Conservation (phyloP, 1,140 invertebrate species). For the Caenorhabditis tropicalis region DNA sequence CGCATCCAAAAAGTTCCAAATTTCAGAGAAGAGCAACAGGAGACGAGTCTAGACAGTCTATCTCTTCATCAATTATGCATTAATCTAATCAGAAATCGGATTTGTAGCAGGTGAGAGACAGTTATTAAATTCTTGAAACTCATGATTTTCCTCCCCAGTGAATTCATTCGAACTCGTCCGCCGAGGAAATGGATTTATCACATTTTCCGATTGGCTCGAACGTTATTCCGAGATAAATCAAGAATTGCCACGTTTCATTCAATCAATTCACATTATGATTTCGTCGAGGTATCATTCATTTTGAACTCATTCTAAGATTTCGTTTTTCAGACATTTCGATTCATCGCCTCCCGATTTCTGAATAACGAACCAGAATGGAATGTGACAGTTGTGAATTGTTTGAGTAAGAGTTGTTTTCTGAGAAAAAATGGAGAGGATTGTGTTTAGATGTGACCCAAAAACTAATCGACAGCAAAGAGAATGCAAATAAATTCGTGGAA, state of each 20-base stretch:
- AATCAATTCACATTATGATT: not conserved
- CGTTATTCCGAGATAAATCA: not conserved
- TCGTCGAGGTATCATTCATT: not conserved
- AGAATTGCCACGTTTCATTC: conserved; percentile 20
- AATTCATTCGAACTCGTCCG: conserved; percentile 5
- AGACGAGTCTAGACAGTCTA: conserved; percentile 12
- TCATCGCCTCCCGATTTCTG: conserved; percentile 6
- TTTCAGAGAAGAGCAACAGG: conserved; percentile 19
- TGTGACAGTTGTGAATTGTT: conserved; percentile 15
- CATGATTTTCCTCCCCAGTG: not conserved
- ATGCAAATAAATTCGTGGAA: conserved; percentile 9
- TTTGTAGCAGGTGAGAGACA: not conserved
- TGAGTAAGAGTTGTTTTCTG: not conserved
- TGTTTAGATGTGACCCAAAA: conserved; percentile 7
- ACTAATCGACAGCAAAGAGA: conserved; percentile 12
- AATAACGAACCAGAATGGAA: not conserved
- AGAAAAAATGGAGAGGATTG: not conserved
- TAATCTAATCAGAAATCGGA: conserved; percentile 6
- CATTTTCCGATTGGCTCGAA: not conserved
- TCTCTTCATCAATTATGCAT: not conserved
- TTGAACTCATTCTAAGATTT: not conserved
- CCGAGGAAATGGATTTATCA: conserved; percentile 1
- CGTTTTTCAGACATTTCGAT: not conserved
- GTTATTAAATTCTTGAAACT: not conserved
- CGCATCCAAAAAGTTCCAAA: not conserved